Percentiles rank a stretch among this genome's conserved stretches.
Conservation (phyloP, 92 coral and sea anemone genomes). For the Phenganax subtilis region DNA sequence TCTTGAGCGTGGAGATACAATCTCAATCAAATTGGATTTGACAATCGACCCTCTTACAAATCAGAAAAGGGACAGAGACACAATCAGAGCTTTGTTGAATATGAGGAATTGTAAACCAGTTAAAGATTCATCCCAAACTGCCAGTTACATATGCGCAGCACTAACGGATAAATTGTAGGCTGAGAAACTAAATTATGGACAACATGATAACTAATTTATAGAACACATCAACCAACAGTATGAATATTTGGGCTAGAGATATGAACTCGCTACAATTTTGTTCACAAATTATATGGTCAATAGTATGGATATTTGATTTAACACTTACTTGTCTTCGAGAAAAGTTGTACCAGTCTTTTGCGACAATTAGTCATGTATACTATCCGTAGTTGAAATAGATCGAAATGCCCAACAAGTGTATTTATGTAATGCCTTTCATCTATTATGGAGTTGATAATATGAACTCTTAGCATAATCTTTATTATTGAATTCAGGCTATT, state of each 20-base stretch:
- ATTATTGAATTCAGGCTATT: too few relatives aligned
- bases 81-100: slow-evolving; percentile 11
- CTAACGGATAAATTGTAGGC: slow-evolving; percentile 7
- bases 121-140: slow-evolving; percentile 20
- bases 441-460: too few relatives aligned
- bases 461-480: too few relatives aligned
- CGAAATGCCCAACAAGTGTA: too few relatives aligned
- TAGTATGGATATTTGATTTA: too few relatives aligned
- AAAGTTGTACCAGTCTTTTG: too few relatives aligned
- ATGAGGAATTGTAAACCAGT: slow-evolving; percentile 33
- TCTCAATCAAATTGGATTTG: slow-evolving; percentile 19
- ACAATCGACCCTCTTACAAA: slow-evolving; percentile 32
- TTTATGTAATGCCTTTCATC: too few relatives aligned
- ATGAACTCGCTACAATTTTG: background rate
- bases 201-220: background rate
- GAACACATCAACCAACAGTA: background rate
- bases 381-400: too few relatives aligned
- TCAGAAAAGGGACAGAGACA: slow-evolving; percentile 18
- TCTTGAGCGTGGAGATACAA: slow-evolving; percentile 15
- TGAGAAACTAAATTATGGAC: slow-evolving; percentile 1
- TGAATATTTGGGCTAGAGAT: background rate
- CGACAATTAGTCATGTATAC: too few relatives aligned
- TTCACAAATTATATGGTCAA: too few relatives aligned
- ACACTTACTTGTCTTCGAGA: too few relatives aligned
- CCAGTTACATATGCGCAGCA: slow-evolving; percentile 9